A percentile compares a stretch with the other conserved stretches of the same genome.
Evolutionary conservation across 1,140 invertebrate genomes (phyloP).

Genomic region (Popillia japonica): DNA sequence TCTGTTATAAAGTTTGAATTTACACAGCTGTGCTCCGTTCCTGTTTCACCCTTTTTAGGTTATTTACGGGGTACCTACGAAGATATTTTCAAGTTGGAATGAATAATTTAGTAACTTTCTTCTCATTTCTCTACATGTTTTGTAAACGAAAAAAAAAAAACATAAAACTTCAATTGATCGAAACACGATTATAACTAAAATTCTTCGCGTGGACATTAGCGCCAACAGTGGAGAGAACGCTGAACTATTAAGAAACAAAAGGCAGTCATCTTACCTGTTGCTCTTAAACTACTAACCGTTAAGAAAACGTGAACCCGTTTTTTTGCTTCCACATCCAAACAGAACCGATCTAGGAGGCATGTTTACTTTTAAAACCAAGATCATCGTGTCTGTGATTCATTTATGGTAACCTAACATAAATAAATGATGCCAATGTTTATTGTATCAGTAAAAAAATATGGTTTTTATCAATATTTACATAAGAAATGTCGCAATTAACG

Average conservation of each 20-base stretch:
- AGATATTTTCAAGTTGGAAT: not conserved
- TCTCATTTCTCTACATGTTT: not conserved
- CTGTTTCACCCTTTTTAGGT: conserved; percentile 37
- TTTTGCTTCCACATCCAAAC: not conserved
- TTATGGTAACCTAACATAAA: conserved; percentile 34
- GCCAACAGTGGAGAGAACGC: conserved; percentile 51
- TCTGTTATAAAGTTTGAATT: conserved; percentile 47
- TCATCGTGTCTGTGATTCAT: conserved; percentile 20
- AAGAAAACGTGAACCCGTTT: conserved; percentile 47
- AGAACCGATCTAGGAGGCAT: not conserved
- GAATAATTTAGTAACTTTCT: conserved; percentile 2
- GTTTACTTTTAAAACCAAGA: conserved; percentile 17
- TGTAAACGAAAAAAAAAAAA: not conserved
- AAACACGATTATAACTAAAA: not conserved
- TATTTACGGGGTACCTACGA: conserved; percentile 12
- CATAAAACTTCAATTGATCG: not conserved
- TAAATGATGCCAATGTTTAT: conserved; percentile 29
- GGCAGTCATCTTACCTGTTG: conserved; percentile 54
- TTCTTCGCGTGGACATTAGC: conserved; percentile 45
- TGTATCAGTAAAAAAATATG: conserved; percentile 13
- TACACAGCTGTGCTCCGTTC: conserved; percentile 48
- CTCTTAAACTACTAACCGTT: conserved; percentile 48
- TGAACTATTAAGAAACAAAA: conserved; percentile 49
- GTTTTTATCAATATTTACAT: conserved; percentile 31
- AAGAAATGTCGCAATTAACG: conserved; percentile 15